Base-by-base conservation (phyloP, 2,888 invertebrate species). In the Zhengitettix transpicula region DNA sequence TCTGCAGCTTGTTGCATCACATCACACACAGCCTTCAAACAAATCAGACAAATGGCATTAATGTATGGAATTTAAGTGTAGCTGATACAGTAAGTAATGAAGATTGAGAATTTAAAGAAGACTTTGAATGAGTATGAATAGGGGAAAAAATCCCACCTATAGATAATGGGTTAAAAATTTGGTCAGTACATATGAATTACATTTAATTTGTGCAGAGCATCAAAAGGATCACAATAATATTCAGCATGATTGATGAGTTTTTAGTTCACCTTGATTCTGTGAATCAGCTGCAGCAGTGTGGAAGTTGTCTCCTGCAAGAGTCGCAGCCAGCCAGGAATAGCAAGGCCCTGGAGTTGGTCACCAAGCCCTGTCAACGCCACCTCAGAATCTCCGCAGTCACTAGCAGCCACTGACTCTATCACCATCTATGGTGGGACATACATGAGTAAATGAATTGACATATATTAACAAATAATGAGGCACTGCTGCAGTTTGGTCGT, bases 1-100 rank as follows among this genome's bases (percentile, higher is more conserved):
- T 81, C 84, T 16, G 85, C 81, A 1, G 89, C 86, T 68, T 89
- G 85, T 67, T 81, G 75, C 75, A 92, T 88, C 41, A 91, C 84
- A 69, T 84, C 81, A 63, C 85, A 81, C 16, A 91, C 81, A 59
- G 83, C 79, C 73, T 85, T 74, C 57, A 66, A 61, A 62, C 14
- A 47, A 47, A 8, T 12, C 9, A 47, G 12, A 47, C 8, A 2
- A 47, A 47, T 47, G 8, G 47, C 5, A 47, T 2, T 1, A 47
- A 8, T 14, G n/a, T 2, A n/a, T 14, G 47, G 47, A 47, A 12
- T 14, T 8, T 8, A n/a, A 47, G 9, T 5, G 47, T 28, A 47
- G 47, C 47, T 47, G 47, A 47, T 14, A n/a, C 5, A 47, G 8
- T 1, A 47, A n/a, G 47, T 14, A n/a, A 47, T 47, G 47, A 47